Conservation (phyloP, 2,113 vertebrate genomes). For the Marmota monax region DNA sequence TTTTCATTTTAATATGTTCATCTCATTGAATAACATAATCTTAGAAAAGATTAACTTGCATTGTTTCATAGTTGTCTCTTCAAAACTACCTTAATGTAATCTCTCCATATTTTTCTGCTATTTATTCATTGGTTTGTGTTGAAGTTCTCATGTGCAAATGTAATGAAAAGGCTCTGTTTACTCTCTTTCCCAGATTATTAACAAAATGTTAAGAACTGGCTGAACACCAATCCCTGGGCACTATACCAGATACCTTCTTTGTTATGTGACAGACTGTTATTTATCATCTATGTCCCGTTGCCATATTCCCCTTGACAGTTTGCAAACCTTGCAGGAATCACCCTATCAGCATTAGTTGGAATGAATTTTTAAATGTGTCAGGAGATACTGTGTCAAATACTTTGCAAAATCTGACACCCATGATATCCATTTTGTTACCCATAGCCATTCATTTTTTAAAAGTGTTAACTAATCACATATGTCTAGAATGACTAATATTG, state of each 20-base stretch:
- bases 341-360: slow-evolving; percentile 73
- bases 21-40: slow-evolving; percentile 29
- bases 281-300: slow-evolving; percentile 58
- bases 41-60: neutral
- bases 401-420: slow-evolving; percentile 63
- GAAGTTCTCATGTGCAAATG: neutral
- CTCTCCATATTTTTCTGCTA: neutral
- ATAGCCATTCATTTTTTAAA: slow-evolving; percentile 60
- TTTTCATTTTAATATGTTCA: slow-evolving; percentile 41
- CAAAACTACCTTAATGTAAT: slow-evolving; percentile 45
- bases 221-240: neutral
- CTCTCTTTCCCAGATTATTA: slow-evolving; percentile 34
- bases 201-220: slow-evolving; percentile 59
- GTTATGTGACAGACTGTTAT: neutral
- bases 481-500: slow-evolving; percentile 17
- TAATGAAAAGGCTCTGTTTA: slow-evolving; percentile 4
- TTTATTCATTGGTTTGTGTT: neutral
- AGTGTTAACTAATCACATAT: slow-evolving; percentile 56
- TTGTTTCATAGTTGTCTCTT: neutral
- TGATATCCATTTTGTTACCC: slow-evolving; percentile 62
- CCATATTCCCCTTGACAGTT: slow-evolving; percentile 62
- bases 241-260: neutral
- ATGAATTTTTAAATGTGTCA: slow-evolving; percentile 79
- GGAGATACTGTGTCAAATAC: slow-evolving; percentile 57
- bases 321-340: slow-evolving; percentile 45